These are phyloP conservation scores for Lophura nycthemera DNA, from an alignment of 2,113 vertebrate species.

Conservation along the genomic window DNA sequence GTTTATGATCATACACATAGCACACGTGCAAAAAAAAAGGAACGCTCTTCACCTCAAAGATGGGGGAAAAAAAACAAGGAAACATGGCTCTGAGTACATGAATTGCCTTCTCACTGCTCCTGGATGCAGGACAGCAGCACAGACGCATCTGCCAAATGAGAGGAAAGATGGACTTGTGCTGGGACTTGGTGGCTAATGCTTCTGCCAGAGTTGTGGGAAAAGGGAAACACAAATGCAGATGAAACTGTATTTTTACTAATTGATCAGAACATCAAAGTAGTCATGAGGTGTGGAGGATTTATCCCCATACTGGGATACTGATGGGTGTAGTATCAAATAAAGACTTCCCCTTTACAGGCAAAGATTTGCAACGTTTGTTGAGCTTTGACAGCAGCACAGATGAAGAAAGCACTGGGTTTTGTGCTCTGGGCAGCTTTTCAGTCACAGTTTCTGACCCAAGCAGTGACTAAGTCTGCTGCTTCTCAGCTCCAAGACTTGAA, in stretches of 20 bases:
- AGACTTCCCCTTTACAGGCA: not conserved
- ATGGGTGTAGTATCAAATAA: not conserved
- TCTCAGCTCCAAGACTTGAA: not conserved
- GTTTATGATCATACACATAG: not conserved
- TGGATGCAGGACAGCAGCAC: not conserved
- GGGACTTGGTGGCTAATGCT: not conserved
- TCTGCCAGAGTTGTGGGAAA: not conserved
- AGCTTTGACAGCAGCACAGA: not conserved
- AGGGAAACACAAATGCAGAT: not conserved
- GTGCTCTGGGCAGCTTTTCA: not conserved
- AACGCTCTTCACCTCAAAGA: not conserved
- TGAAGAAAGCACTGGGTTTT: accelerated
- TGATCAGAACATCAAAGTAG: not conserved
- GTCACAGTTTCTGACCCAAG: not conserved
- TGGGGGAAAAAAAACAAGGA: not conserved
- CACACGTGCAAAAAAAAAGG: not conserved
- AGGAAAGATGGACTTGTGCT: not conserved
- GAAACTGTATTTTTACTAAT: not conserved
- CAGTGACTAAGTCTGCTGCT: not conserved
- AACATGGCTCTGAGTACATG: not conserved
- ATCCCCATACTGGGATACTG: not conserved
- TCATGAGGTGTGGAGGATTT: not conserved
- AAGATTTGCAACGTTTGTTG: not conserved
- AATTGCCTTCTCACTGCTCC: not conserved
- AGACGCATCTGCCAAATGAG: not conserved